Conservation (phyloP, 2,888 invertebrate species). For the Drosophila meridiana region DNA sequence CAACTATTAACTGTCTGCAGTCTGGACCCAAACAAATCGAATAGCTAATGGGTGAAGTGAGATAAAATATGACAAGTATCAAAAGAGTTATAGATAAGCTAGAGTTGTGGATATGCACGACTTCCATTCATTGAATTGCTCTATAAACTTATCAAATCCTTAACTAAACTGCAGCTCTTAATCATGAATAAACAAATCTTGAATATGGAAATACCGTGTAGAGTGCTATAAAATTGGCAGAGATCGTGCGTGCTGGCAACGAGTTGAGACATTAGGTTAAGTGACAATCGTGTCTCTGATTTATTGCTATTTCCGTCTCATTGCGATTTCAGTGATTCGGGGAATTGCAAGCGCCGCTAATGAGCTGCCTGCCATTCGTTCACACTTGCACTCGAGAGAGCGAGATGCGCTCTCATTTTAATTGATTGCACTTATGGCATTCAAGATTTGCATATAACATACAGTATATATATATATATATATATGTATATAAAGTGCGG, state of each 20-base stretch:
- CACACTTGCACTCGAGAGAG: slow-evolving; percentile 45
- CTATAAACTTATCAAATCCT: neutral
- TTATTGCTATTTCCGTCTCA: slow-evolving; percentile 83
- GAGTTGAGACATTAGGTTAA: slow-evolving; percentile 69
- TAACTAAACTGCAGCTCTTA: neutral
- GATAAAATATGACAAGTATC: neutral
- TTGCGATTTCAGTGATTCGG: slow-evolving; percentile 83
- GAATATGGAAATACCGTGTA: neutral
- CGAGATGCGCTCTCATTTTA: slow-evolving; percentile 59
- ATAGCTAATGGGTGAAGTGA: neutral
- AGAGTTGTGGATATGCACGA: neutral
- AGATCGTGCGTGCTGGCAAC: slow-evolving; percentile 16
- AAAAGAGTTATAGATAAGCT: neutral
- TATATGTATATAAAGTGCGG: slow-evolving; percentile 31
- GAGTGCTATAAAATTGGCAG: neutral
- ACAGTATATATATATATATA: neutral
- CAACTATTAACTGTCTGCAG: slow-evolving; percentile 26
- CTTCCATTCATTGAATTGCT: neutral
- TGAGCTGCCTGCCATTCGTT: slow-evolving; percentile 70
- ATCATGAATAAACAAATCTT: neutral
- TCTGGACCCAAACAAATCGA: slow-evolving; percentile 7
- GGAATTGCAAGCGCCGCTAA: slow-evolving; percentile 83
- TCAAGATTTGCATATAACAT: slow-evolving; percentile 60
- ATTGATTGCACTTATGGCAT: slow-evolving; percentile 77
- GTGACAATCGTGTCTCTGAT: slow-evolving; percentile 76